phyloP scores from a whole-genome alignment of 2,888 invertebrate genomes.

The Druceiella hillmani region DNA sequence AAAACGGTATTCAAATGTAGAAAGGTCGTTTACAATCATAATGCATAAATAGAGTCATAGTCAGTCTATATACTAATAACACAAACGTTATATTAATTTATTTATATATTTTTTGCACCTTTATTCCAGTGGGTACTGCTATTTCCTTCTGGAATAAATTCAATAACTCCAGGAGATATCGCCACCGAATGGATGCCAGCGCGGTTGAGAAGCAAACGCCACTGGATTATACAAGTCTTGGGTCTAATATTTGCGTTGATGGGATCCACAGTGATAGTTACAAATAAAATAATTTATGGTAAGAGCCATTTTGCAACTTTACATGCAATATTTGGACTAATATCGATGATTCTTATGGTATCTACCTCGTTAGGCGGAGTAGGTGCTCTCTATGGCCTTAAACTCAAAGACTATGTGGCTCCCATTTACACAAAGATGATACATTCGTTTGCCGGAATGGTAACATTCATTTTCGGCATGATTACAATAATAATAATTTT shows the following conservation, averaged over 20 bases:
- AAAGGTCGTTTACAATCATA: too few species aligned
- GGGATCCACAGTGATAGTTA: slow-evolving; percentile 41
- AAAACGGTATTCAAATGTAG: too few species aligned
- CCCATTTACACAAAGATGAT: slow-evolving; percentile 45
- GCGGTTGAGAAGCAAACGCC: slow-evolving; percentile 42
- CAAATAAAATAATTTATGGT: slow-evolving; percentile 37
- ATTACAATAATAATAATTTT: slow-evolving; percentile 39
- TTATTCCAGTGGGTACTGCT: slow-evolving; percentile 40
- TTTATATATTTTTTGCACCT: slow-evolving; percentile 8
- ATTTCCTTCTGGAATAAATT: slow-evolving; percentile 46
- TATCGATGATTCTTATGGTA: slow-evolving; percentile 39
- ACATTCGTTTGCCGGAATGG: slow-evolving; percentile 39
- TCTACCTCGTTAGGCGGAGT: slow-evolving; percentile 42
- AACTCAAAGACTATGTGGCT: slow-evolving; percentile 41
- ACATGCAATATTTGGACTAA: slow-evolving; percentile 44
- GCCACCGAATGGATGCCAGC: slow-evolving; percentile 52
- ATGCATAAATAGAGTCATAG: too few species aligned
- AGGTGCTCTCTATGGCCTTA: slow-evolving; percentile 41
- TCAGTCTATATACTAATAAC: too few species aligned
- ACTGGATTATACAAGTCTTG: slow-evolving; percentile 44
- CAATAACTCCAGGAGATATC: slow-evolving; percentile 44
- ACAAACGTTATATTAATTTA: neutral
- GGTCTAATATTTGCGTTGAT: slow-evolving; percentile 31
- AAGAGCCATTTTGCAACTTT: slow-evolving; percentile 37
- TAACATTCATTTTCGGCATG: slow-evolving; percentile 40